Evolutionary conservation across 2,888 invertebrate genomes (phyloP), one percentile per base, ranked within the genome.

Genomic region (Athripsodes cinereus): DNA sequence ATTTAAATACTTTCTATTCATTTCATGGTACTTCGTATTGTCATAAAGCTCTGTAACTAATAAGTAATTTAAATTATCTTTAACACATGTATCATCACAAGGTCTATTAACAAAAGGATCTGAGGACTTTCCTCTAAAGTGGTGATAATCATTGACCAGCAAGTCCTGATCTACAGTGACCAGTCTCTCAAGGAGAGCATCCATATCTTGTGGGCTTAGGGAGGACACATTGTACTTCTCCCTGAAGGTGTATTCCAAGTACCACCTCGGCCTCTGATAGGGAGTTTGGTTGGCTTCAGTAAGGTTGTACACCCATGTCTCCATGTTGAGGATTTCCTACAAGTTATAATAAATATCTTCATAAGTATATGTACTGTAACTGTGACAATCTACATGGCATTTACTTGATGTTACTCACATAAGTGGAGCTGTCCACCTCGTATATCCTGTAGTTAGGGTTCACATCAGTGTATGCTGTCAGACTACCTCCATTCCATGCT

Each of bases 391-490:
- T 40, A 40, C 40, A 3, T 40, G 13, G 13, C 13, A n/a, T 40
- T 8, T 16, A 13, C 13, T 2, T n/a, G 10, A 26, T 26, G 26
- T 26, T n/a, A 75, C 82, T 79, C 70, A 85, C 83, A 67, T 75
- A 81, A 22, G 75, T 79, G 18, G 74, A 69, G 0, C 82, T 75
- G 67, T 90, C 84, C 10, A 91, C 75, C 3, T 81, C 77, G 66
- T 87, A 90, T n/a, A 91, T 75, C 66, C 89, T 83, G 68, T 91
- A 95, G 66, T 91, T 91, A 6, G 92, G 87, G 72, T 92, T 95
- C 61, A 88, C 84, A 66, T 83, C 72, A 0, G 81, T 71, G 66
- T 83, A 92, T 0, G 88, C 74, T 0, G 93, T 92, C 13, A 90
- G 74, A 66, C 90, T 88, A n/a, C 93, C 94, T 0, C 87, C 89